These are phyloP conservation scores for Saccostrea glomerata DNA, from an alignment of 1,140 invertebrate species.

Conservation along the genomic window DNA sequence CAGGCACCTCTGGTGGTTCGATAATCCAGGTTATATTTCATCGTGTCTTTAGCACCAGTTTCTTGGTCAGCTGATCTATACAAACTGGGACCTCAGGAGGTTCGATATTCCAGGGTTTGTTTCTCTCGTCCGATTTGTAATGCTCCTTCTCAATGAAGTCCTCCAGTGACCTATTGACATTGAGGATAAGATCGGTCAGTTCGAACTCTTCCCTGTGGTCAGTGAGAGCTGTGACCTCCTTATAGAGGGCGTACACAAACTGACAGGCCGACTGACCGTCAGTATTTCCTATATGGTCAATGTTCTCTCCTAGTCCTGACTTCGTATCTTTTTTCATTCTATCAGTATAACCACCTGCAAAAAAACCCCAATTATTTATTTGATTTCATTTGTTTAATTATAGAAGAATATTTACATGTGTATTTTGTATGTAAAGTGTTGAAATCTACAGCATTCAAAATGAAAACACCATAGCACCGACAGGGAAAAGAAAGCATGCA, in stretches of 20 bases:
- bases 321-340: background rate
- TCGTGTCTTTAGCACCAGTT: background rate
- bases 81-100: background rate
- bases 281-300: background rate
- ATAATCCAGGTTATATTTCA: background rate
- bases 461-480: too few relatives aligned
- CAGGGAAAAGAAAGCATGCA: too few relatives aligned
- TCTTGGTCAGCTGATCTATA: slow-evolving; percentile 12
- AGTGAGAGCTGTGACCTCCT: background rate
- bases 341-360: background rate
- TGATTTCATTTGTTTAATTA: too few relatives aligned
- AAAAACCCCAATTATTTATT: background rate
- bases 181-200: background rate
- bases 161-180: background rate
- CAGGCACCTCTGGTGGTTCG: background rate
- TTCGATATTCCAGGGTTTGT: background rate
- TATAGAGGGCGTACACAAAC: background rate
- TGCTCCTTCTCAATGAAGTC: background rate
- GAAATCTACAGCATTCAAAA: too few relatives aligned
- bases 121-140: background rate
- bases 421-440: too few relatives aligned
- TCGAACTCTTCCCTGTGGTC: background rate
- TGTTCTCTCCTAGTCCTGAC: background rate
- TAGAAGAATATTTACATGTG: too few relatives aligned
- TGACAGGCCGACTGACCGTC: background rate